Evolutionary conservation across 2,888 invertebrate genomes (phyloP), one percentile per base, ranked within the genome.

Genomic region (Aquatica leii): DNA sequence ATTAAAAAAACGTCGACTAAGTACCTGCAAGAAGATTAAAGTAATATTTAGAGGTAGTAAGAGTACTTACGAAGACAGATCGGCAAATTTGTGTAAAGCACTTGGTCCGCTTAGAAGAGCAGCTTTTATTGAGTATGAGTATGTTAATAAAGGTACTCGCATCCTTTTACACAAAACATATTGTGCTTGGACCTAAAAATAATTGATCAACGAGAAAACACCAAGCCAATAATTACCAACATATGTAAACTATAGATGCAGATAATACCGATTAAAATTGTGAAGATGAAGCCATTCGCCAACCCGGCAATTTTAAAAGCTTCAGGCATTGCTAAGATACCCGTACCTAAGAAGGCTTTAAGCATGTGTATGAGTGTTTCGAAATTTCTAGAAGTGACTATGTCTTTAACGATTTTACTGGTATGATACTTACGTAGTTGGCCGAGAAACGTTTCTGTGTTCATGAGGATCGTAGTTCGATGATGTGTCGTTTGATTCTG

Each of bases 221-320:
- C n/a, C n/a, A n/a, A n/a, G n/a, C n/a, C n/a, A n/a, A n/a, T 84
- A 86, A 71, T n/a, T n/a, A 93, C 92, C 76, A 97, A 84, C 59
- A 95, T 85, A 79, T 95, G 94, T 78, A 97, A 89, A 76, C 96
- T 95, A 81, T 96, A 95, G 35, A 94, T 90, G 78, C 94, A 90
- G 20, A 97, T 84, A 37, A 86, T 77, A 59, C 95, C 95, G 41
- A 96, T 90, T 17, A n/a, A n/a, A n/a, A n/a, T n/a, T n/a, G n/a
- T n/a, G n/a, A n/a, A n/a, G n/a, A n/a, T n/a, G n/a, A n/a, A n/a
- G n/a, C n/a, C n/a, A n/a, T n/a, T n/a, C n/a, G n/a, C n/a, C n/a
- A n/a, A n/a, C n/a, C n/a, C n/a, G n/a, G n/a, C n/a, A n/a, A n/a
- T n/a, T n/a, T n/a, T n/a, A n/a, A n/a, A n/a, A n/a, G n/a, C n/a